Base-by-base conservation (phyloP, 2,888 invertebrate species). In the Acanthacorydalis orientalis region DNA sequence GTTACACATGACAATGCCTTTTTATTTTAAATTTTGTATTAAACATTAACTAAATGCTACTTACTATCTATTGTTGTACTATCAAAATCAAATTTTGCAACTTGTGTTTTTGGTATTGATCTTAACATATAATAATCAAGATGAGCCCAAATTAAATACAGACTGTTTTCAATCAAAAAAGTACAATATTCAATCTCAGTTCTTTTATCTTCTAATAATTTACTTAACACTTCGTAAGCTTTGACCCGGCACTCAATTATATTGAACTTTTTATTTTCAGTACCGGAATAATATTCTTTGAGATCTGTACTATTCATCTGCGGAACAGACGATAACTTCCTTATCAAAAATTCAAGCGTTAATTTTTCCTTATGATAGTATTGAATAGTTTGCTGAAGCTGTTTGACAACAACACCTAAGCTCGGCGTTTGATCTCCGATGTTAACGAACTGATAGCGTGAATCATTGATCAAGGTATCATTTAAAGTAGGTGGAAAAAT, bases 121-220 rank as follows among this genome's bases (percentile, higher is more conserved):
- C 75, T 72, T 47, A 78, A 65, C 65, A 83, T 75, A 58, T 80
- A 81, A 58, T 78, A 78, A 55, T 83, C 78, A 45, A 84, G 64
- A 64, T 84, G 85, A 46, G 78, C 74, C 86, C 86, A 86, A 51
- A 87, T 68, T 51, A 88, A 70, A 58, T 83, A 82, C 46, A 85
- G 65, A 55, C 80, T 77, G 54, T 78, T 77, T 59, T 84, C 82
- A 16, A 81, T 75, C 48, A 83, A 79, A 57, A 77, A 76, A 44
- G 73, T 68, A 58, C 77, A 73, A 57, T 75, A 70, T 55, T 72
- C 73, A 55, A 80, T 68, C 60, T 78, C 76, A 49, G 68, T 68
- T 51, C 72, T 72, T 56, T 77, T 78, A 52, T 73, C 72, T 43
- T 65, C 67, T 47, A 75, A 60, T 52, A 71, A 70, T 42, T 69